Evolutionary conservation across 2,888 invertebrate species (phyloP), one percentile per base, ranked within the genome.

Genomic region (Lymantria monacha): DNA sequence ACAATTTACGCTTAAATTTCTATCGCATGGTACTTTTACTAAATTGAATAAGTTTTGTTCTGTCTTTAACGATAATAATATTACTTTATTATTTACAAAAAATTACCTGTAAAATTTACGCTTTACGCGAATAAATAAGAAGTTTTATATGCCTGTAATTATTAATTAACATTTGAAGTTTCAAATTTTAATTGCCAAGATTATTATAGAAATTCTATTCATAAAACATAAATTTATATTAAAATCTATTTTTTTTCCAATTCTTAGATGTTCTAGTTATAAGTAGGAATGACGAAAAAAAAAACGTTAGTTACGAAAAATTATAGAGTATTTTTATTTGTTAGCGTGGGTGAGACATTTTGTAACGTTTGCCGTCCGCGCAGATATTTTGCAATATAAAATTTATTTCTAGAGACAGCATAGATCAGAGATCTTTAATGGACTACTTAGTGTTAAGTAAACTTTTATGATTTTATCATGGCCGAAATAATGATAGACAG

Each of bases 281-380:
- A 38, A 46, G 30, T 37, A n/a, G 42, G 22, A 36, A 49, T 48
- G 47, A 43, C 45, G 40, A 36, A 47, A 48, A 46, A 44, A 48
- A 46, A 44, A 43, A 60, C 49, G 61, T 64, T 61, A 62, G 63
- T 73, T 69, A 69, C 59, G 55, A 62, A 65, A 62, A 70, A 62
- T 64, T 53, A 66, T 70, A 63, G 62, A 76, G 75, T 85, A 85
- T 84, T 82, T 85, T 79, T 77, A 80, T 79, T 76, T 70, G 55
- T 52, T 56, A 37, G 74, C 66, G 79, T 79, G 57, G 79, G 79
- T 42, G 59, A 49, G 59, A 62, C 57, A 70, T 73, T 72, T 73
- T 74, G 77, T 76, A 74, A 72, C 67, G 57, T 60, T 41, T 58
- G 58, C 57, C 58, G 71, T 66, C 64, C 62, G 69, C 74, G 69